Percentiles rank a stretch among this genome's conserved stretches.
phyloP scores from a whole-genome alignment of 2,888 invertebrate species.

The Drosophila barbarae region DNA sequence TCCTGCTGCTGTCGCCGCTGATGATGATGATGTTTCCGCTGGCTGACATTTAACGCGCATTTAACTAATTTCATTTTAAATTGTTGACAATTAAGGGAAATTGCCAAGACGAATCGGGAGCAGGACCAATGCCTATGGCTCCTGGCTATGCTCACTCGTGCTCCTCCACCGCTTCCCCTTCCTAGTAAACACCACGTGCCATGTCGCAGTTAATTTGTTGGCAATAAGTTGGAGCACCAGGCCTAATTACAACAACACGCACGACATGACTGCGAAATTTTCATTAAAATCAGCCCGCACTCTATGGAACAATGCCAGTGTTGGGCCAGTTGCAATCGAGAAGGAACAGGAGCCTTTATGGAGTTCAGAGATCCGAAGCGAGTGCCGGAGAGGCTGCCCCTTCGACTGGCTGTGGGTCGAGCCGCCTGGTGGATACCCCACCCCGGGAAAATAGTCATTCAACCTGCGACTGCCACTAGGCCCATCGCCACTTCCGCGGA shows the following conservation, averaged over 20 bases:
- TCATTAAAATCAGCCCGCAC: conserved; percentile 68
- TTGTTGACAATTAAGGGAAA: conserved; percentile 76
- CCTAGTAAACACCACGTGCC: conserved; percentile 67
- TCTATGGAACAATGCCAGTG: conserved; percentile 21
- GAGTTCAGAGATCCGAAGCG: conserved; percentile 2
- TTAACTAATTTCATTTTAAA: conserved; percentile 76
- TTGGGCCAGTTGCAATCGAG: conserved; percentile 39
- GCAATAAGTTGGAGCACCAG: conserved; percentile 76
- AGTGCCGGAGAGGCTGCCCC: conserved; percentile 30
- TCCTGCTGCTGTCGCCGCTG: conserved; percentile 29
- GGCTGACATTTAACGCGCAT: conserved; percentile 73
- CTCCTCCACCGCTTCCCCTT: background rate
- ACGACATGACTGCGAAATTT: conserved; percentile 75
- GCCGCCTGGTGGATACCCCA: conserved; percentile 75
- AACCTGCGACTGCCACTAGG: background rate
- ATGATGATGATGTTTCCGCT: conserved; percentile 64
- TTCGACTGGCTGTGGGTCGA: conserved; percentile 64
- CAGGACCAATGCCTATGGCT: conserved; percentile 20
- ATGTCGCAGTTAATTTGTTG: conserved; percentile 78
- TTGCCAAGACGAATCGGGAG: conserved; percentile 69
- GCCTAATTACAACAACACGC: conserved; percentile 75
- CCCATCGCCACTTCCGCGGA: conserved; percentile 36
- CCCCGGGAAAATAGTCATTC: conserved; percentile 18
- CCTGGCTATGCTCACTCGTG: background rate
- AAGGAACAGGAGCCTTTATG: conserved; percentile 54